Base-by-base conservation (phyloP, 2,888 invertebrate genomes). In the Campaea margaritaria region DNA sequence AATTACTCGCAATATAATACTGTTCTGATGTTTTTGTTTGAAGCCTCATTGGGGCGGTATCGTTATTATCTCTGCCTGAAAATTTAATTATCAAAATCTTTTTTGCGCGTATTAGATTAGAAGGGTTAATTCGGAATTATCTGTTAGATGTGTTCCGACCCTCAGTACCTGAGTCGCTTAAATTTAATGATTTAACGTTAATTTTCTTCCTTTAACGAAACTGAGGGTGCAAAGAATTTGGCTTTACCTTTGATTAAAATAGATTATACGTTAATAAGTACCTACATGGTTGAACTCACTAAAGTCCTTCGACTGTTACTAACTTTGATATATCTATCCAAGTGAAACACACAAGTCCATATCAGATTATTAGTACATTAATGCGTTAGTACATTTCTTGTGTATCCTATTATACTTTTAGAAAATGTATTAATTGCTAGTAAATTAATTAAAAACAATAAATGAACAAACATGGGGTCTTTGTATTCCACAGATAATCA, bases 21-120 rank as follows among this genome's bases (percentile, higher is more conserved):
- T 54, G 60, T 58, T 58, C 49, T 63, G 53, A 58, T 65, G 48
- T 62, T 64, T 56, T 62, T 63, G 64, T 56, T 50, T 21, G 46
- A 47, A 13, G 44, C 52, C 61, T 53, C 45, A 45, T 46, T 50
- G 47, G 15, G n/a, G 39, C 31, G 46, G 54, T 59, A 53, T 61
- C 53, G 64, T 62, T 64, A 58, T 58, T 62, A 55, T 59, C 54
- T 46, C 16, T 28, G 47, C 34, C 50, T 41, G 50, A 42, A 62
- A 62, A 64, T 67, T 57, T 64, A 60, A 65, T 65, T 65, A 65
- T 59, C 57, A 49, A 61, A 59, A 67, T 53, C 58, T 62, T 54
- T 27, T 61, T 58, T 56, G 49, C 53, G 47, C 41, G 36, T 46
- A 27, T 50, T 50, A 59, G 42, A 27, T 50, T 50, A 59, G 42